Conservation (phyloP, 2,113 vertebrate species). For the Semicossyphus pulcher region DNA sequence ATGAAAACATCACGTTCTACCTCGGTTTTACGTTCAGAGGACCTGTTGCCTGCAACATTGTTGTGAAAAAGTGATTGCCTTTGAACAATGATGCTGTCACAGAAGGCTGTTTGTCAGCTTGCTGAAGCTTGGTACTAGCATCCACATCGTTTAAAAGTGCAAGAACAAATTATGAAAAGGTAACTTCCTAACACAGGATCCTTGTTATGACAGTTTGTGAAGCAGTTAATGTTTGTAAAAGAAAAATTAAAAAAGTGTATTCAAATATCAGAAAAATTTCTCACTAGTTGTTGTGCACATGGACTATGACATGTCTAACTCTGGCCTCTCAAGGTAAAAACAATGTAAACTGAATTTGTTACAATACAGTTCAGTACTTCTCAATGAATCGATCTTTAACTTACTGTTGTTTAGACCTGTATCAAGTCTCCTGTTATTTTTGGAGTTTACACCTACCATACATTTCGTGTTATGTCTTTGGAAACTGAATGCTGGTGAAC, state of each 20-base stretch:
- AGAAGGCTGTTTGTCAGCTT: neutral
- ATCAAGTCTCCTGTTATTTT: too few species aligned
- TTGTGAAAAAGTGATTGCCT: conserved; percentile 29
- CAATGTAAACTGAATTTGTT: neutral
- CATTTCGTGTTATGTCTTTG: neutral
- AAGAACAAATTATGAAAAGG: neutral
- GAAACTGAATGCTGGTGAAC: neutral
- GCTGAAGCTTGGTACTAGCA: neutral
- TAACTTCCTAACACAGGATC: neutral
- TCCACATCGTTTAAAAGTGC: neutral
- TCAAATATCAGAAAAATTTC: too few species aligned
- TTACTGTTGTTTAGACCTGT: too few species aligned
- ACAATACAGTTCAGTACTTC: neutral
- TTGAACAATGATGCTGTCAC: neutral
- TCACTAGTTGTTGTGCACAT: too few species aligned
- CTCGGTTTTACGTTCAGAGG: conserved; percentile 72
- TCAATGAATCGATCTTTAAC: neutral
- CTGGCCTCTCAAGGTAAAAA: neutral
- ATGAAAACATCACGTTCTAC: conserved; percentile 81
- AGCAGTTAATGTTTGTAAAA: too few species aligned
- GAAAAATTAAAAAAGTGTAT: neutral
- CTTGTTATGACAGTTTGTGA: neutral
- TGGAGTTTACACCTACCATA: neutral
- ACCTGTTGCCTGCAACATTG: conserved; percentile 78
- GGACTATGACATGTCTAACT: neutral